Evolutionary conservation across 2,888 invertebrate genomes (phyloP), one percentile per base, ranked within the genome.

Genomic region (Clanis bilineata): DNA sequence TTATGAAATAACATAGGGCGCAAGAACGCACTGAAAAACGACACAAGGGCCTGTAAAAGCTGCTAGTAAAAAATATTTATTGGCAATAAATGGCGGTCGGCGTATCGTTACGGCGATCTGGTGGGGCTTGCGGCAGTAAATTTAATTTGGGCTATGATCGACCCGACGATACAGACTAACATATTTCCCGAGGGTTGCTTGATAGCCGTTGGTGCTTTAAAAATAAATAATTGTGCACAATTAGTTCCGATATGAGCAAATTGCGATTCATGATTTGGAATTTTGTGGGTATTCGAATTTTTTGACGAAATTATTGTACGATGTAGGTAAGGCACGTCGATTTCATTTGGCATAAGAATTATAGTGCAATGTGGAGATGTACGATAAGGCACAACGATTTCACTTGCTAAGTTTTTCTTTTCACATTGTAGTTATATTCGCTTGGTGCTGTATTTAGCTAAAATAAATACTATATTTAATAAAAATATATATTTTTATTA

Each of bases 61-160:
- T 76, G 77, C 78, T 76, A 82, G 83, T 86, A 85, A 87, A 85
- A 86, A 82, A 84, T 85, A 86, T 87, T 87, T 87, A 87, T 85
- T 77, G 83, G 73, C 82, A 79, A 85, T 86, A 86, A 86, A 84
- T 82, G 79, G 77, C 69, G 79, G 77, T 73, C 72, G 73, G 63
- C 77, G 73, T 79, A 84, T 83, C 85, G 83, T 80, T 79, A 80
- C 79, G 70, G 74, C 74, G 80, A 83, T 84, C 82, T 80, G 77
- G 74, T 71, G 72, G 70, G 78, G 76, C 76, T 76, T 77, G 79
- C 61, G 77, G 82, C 76, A 80, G 74, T 86, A 86, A 86, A 86
- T 86, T 86, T 82, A 86, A 86, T 85, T 86, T 85, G 83, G 80
- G 73, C 81, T 78, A 76, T 80, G 78, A 79, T 77, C 75, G 77